Percentiles rank a stretch among this genome's conserved stretches.
Conservation (phyloP, 2,797 vertebrate species). For the Danio aesculapii region DNA sequence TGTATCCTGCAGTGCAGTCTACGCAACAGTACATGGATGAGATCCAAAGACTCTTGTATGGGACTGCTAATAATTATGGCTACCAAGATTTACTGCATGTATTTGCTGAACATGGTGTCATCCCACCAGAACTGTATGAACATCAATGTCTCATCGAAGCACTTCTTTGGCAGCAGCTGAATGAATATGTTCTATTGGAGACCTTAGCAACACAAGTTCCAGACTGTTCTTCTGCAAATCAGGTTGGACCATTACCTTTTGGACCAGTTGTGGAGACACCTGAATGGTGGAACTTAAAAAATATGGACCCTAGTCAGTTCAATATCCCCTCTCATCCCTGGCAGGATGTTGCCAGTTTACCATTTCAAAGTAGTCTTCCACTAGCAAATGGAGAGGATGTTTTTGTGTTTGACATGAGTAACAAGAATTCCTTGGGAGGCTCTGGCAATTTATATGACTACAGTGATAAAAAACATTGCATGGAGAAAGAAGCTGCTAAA, state of each 20-base stretch:
- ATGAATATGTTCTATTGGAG: constrained; percentile 79
- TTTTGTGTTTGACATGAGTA: constrained; percentile 82
- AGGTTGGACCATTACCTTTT: constrained; percentile 55
- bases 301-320: constrained; percentile 74
- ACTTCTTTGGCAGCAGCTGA: constrained; percentile 83
- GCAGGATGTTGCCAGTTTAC: constrained; percentile 64
- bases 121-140: constrained; percentile 80
- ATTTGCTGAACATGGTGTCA: constrained; percentile 79
- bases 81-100: constrained; percentile 82
- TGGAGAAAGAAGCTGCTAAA: constrained; percentile 73
- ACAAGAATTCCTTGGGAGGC: constrained; percentile 74
- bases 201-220: constrained; percentile 69
- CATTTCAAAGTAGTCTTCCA: constrained; percentile 72
- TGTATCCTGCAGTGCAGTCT: constrained; percentile 69
- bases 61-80: constrained; percentile 77
- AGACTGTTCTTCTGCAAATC: constrained; percentile 55
- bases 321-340: constrained; percentile 80
- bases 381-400: constrained; percentile 72
- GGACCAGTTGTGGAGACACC: constrained; percentile 60
- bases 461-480: constrained; percentile 69
- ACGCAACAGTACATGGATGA: constrained; percentile 78
- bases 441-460: constrained; percentile 73
- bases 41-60: constrained; percentile 79
- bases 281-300: constrained; percentile 67
- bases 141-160: constrained; percentile 83